Percentiles rank a stretch among this genome's conserved stretches.
Conservation (phyloP, 2,888 invertebrate genomes). For the Scaptomyza flava region DNA sequence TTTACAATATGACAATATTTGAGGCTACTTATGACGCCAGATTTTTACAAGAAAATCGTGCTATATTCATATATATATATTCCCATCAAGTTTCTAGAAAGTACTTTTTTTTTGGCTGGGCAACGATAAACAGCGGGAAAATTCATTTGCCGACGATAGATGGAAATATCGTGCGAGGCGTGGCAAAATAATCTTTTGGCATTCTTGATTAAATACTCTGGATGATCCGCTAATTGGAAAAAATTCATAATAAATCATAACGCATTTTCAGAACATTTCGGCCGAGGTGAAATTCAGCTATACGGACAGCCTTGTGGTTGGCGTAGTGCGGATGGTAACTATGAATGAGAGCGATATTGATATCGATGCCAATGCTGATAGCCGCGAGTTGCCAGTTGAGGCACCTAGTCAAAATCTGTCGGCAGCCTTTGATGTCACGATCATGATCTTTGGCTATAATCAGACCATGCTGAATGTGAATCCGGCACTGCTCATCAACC, state of each 20-base stretch:
- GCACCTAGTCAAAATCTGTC: not conserved
- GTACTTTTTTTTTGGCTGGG: constrained; percentile 3
- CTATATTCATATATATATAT: constrained; percentile 2
- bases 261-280: constrained; percentile 69
- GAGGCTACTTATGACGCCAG: constrained; percentile 43
- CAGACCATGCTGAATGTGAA: constrained; percentile 58
- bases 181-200: constrained; percentile 1
- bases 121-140: constrained; percentile 5
- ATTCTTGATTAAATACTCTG: constrained; percentile 33
- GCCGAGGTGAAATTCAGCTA: constrained; percentile 79
- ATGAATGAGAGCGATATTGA: constrained; percentile 22
- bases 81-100: constrained; percentile 14
- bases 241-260: constrained; percentile 8
- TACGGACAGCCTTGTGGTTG: constrained; percentile 69
- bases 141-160: constrained; percentile 10
- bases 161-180: constrained; percentile 16
- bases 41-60: constrained; percentile 44
- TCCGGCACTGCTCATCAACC: constrained; percentile 66
- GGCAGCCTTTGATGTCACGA: constrained; percentile 67
- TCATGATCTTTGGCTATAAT: constrained; percentile 78
- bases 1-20: constrained; percentile 38
- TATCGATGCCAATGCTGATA: not conserved
- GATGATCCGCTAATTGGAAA: constrained; percentile 5
- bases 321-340: constrained; percentile 62
- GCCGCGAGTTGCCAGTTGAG: not conserved